Evolutionary conservation across 2,797 vertebrate genomes (phyloP).

Genomic region (Helostoma temminkii): DNA sequence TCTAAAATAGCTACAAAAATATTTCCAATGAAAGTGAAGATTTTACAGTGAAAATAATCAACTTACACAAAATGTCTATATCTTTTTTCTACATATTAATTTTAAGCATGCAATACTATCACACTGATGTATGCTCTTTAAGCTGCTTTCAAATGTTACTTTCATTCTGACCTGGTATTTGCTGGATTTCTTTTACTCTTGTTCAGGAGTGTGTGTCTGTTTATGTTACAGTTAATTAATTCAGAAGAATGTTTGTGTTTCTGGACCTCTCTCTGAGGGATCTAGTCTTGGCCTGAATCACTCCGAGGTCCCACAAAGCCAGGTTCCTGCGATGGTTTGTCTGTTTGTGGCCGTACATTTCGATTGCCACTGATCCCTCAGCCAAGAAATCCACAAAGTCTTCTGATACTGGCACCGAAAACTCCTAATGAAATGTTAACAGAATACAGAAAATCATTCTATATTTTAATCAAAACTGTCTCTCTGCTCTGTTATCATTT

Average conservation of each 20-base stretch:
- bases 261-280: constrained; percentile 93
- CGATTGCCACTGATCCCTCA: constrained; percentile 93
- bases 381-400: constrained; percentile 94
- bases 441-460: not conserved
- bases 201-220: not conserved
- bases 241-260: not conserved
- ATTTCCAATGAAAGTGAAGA: too few species aligned
- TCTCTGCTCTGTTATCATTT: not conserved
- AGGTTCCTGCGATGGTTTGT: constrained; percentile 91
- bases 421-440: constrained; percentile 80
- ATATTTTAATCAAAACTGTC: not conserved
- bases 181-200: not conserved
- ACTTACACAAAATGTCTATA: too few species aligned
- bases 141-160: too few species aligned
- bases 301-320: constrained; percentile 95
- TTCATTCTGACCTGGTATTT: too few species aligned
- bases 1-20: too few species aligned
- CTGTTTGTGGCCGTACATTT: constrained; percentile 94
- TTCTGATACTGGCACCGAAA: constrained; percentile 89
- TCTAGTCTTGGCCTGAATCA: constrained; percentile 96
- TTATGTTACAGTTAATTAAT: not conserved
- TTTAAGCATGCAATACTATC: too few species aligned
- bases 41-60: too few species aligned
- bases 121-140: too few species aligned
- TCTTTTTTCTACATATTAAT: too few species aligned